A percentile compares a stretch with the other conserved stretches of the same genome.
Evolutionary conservation across 35 echinoderm and acorn worm genomes (phyloP).

Genomic region (Amphiura filiformis): DNA sequence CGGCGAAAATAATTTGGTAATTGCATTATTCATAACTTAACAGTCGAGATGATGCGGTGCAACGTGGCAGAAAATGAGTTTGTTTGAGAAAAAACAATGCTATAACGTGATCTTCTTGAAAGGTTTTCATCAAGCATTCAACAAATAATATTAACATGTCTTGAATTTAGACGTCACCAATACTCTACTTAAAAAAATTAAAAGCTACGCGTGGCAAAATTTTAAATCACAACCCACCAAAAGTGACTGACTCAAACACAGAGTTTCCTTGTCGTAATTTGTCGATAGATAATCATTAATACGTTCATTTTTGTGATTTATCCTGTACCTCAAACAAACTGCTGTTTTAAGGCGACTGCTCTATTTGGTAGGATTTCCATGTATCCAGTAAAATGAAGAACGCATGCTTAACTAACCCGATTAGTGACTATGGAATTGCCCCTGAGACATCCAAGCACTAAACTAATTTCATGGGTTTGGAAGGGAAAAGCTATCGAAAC

Average conservation of each 20-base stretch:
- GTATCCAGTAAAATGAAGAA: no score
- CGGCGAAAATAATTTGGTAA: constrained; percentile 45
- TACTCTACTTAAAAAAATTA: not conserved
- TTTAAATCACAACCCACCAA: not conserved
- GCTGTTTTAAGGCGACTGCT: no score
- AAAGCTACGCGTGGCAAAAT: not conserved
- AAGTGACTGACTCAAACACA: not conserved
- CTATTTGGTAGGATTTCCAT: no score
- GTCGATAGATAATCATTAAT: no score
- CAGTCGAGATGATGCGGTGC: constrained; percentile 2
- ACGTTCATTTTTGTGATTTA: no score
- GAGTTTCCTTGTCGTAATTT: no score
- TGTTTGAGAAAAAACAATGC: constrained; percentile 4
- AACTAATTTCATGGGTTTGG: no score
- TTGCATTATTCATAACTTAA: constrained; percentile 46
- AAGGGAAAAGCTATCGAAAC: no score
- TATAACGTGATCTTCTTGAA: not conserved
- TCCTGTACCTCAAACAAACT: no score
- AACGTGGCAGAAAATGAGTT: not conserved
- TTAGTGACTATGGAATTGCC: no score
- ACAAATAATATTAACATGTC: not conserved
- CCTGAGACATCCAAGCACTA: no score
- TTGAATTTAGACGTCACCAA: not conserved
- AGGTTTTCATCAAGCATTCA: not conserved
- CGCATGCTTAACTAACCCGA: no score